A percentile compares a stretch with the other conserved stretches of the same genome.
Conservation (phyloP, 2,797 vertebrate genomes). For the Rhadinocentrus ornatus region DNA sequence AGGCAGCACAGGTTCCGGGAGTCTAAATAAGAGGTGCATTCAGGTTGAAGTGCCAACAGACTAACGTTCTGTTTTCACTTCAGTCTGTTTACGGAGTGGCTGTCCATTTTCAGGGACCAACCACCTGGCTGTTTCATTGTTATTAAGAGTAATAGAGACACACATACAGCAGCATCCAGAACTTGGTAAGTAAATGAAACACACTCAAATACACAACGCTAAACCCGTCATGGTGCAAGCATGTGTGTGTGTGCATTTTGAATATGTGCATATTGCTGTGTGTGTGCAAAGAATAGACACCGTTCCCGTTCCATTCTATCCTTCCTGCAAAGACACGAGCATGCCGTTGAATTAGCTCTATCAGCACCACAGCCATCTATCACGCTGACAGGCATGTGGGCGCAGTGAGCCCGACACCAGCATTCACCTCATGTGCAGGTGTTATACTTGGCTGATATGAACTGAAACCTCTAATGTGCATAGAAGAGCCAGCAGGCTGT, state of each 20-base stretch:
- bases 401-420: conserved; percentile 43
- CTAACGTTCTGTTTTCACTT: conserved; percentile 55
- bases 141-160: conserved; percentile 40
- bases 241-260: no score
- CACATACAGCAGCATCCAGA: background rate
- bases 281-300: conserved; percentile 8
- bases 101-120: conserved; percentile 55
- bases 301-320: conserved; percentile 37
- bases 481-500: conserved; percentile 42
- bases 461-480: conserved; percentile 53
- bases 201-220: background rate
- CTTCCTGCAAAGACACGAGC: conserved; percentile 56
- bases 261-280: conserved; percentile 8
- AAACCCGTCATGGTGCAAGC: no score
- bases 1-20: conserved; percentile 27
- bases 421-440: conserved; percentile 51
- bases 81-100: conserved; percentile 52
- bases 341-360: conserved; percentile 65
- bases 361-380: conserved; percentile 65
- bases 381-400: conserved; percentile 61
- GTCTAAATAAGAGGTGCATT: conserved; percentile 30
- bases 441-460: conserved; percentile 58
- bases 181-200: conserved; percentile 35
- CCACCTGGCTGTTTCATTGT: conserved; percentile 57
- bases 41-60: conserved; percentile 52